Evolutionary conservation across 2,888 invertebrate genomes (phyloP).

Genomic region (Ornithoptera priamus): DNA sequence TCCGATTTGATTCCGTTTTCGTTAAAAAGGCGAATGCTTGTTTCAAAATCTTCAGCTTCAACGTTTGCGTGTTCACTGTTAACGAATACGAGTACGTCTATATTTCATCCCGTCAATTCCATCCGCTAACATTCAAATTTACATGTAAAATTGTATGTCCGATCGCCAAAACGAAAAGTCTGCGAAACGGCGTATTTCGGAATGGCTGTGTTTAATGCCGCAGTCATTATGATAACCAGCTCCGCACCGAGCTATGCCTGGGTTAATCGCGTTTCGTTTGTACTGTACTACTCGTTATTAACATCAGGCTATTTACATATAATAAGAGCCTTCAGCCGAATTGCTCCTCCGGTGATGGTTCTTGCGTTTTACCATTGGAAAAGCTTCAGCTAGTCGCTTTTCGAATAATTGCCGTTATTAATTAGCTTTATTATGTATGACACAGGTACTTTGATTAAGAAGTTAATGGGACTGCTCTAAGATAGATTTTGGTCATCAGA

Average conservation of each 20-base stretch:
- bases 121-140: slow-evolving; percentile 26
- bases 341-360: slow-evolving; percentile 34
- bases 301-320: slow-evolving; percentile 41
- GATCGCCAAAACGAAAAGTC: slow-evolving; percentile 27
- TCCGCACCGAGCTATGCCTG: slow-evolving; percentile 28
- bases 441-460: not conserved
- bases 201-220: slow-evolving; percentile 30
- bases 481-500: not conserved
- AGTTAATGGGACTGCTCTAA: not conserved
- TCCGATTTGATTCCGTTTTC: no score
- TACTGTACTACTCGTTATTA: slow-evolving; percentile 34
- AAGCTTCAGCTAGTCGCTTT: slow-evolving; percentile 13
- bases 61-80: slow-evolving; percentile 10
- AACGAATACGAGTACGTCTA: not conserved
- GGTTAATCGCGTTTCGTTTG: slow-evolving; percentile 36
- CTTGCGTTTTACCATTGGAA: slow-evolving; percentile 35
- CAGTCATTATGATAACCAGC: slow-evolving; percentile 34
- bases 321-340: slow-evolving; percentile 40
- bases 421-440: slow-evolving; percentile 5
- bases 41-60: not conserved
- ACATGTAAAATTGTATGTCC: slow-evolving; percentile 35
- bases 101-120: slow-evolving; percentile 18
- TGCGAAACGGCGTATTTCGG: slow-evolving; percentile 27
- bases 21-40: no score
- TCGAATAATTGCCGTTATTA: slow-evolving; percentile 16